Conservation (phyloP, 2,797 vertebrate genomes). For the Sphenodon punctatus region DNA sequence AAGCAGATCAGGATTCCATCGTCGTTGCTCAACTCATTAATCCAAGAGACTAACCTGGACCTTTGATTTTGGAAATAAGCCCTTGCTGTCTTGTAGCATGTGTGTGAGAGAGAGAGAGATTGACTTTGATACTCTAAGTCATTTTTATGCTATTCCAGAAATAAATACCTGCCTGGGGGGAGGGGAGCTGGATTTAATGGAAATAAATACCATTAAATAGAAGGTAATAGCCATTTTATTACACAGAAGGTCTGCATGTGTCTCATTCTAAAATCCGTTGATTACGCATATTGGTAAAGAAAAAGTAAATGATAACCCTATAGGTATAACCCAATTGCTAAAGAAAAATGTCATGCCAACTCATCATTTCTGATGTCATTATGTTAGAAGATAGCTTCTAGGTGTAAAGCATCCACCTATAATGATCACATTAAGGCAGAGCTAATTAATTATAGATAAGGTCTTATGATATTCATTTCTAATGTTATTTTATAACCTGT, state of each 20-base stretch:
- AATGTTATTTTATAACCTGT: slow-evolving; percentile 43
- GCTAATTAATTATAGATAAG: slow-evolving; percentile 55
- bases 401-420: slow-evolving; percentile 14
- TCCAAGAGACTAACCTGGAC: not conserved
- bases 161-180: slow-evolving; percentile 2
- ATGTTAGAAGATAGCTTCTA: slow-evolving; percentile 26
- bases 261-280: slow-evolving; percentile 36
- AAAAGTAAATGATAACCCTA: slow-evolving; percentile 19
- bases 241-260: slow-evolving; percentile 26
- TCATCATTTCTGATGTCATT: slow-evolving; percentile 47
- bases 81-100: not conserved
- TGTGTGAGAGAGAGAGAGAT: not conserved
- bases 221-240: slow-evolving; percentile 28
- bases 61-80: not conserved
- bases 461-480: slow-evolving; percentile 46
- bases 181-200: too few species aligned
- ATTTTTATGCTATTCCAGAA: slow-evolving; percentile 1
- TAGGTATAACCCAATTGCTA: slow-evolving; percentile 11
- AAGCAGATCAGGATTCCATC: not conserved
- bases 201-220: not conserved
- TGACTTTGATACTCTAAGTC: not conserved
- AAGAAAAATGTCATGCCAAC: slow-evolving; percentile 42
- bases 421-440: slow-evolving; percentile 53
- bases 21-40: not conserved
- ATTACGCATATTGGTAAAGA: slow-evolving; percentile 24